A percentile compares a stretch with the other conserved stretches of the same genome.
These are phyloP conservation scores for Chionoecetes opilio DNA, from an alignment of 1,140 invertebrate species.

Conservation along the genomic window DNA sequence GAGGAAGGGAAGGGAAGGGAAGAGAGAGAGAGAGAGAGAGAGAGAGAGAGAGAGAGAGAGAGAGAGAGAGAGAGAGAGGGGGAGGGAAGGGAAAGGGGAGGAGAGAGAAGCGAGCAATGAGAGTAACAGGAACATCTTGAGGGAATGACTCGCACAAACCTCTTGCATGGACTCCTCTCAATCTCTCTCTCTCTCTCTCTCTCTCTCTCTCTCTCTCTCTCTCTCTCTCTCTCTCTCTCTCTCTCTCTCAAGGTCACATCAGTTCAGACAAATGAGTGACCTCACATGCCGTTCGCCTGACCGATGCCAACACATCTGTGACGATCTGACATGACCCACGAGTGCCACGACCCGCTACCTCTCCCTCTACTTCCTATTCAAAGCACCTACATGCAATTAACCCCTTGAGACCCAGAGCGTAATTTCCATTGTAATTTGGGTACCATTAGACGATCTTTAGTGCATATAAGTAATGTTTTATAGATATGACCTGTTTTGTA, in stretches of 20 bases:
- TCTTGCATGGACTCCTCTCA: background rate
- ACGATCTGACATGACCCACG: background rate
- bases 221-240: background rate
- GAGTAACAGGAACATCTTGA: background rate
- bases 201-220: background rate
- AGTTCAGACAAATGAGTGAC: conserved; percentile 3
- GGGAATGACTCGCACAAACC: background rate
- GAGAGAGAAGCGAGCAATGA: background rate
- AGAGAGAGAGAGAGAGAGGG: background rate
- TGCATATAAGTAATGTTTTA: too few species aligned
- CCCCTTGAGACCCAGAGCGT: too few species aligned
- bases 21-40: background rate
- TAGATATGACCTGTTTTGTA: too few species aligned
- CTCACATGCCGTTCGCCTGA: background rate
- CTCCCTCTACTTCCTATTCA: too few species aligned
- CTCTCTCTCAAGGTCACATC: conserved; percentile 13
- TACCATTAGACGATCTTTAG: too few species aligned
- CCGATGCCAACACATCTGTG: background rate
- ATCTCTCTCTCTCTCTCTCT: background rate
- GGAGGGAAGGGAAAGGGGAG: background rate
- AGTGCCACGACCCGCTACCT: too few species aligned
- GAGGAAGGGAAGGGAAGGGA: background rate
- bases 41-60: background rate
- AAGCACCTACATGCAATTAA: too few species aligned
- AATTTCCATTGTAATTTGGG: too few species aligned